Evolutionary conservation across 2,113 vertebrate species (phyloP).

Genomic region (Scytalopus superciliaris): DNA sequence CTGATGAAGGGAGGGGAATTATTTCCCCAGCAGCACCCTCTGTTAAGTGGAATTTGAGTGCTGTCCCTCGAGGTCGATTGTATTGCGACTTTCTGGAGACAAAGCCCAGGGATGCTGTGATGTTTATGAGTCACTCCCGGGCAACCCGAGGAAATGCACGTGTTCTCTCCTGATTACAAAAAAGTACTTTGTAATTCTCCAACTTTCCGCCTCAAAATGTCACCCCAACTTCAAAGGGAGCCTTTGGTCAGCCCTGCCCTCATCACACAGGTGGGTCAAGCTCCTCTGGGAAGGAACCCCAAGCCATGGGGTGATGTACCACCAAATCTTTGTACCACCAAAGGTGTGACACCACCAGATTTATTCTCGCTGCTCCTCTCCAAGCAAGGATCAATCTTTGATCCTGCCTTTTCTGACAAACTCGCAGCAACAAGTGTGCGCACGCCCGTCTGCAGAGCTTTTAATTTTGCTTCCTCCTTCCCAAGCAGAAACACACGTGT

Average conservation of each 20-base stretch:
- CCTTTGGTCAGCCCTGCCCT: background rate
- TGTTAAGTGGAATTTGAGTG: background rate
- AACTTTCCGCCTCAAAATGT: background rate
- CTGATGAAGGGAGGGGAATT: background rate
- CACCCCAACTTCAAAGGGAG: background rate
- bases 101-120: background rate
- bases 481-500: rapidly evolving
- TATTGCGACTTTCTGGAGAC: background rate
- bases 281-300: background rate
- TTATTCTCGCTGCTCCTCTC: background rate
- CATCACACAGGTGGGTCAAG: rapidly evolving
- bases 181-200: background rate
- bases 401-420: background rate
- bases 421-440: background rate
- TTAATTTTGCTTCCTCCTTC: background rate
- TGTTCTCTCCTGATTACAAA: background rate
- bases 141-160: background rate
- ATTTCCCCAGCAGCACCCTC: background rate
- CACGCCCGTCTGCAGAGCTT: rapidly evolving
- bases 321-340: background rate
- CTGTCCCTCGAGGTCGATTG: background rate
- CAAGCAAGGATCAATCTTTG: background rate
- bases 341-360: background rate
- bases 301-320: rapidly evolving
- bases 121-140: background rate